Conservation (phyloP, 2,888 invertebrate genomes). For the Lasioglossum lativentre region DNA sequence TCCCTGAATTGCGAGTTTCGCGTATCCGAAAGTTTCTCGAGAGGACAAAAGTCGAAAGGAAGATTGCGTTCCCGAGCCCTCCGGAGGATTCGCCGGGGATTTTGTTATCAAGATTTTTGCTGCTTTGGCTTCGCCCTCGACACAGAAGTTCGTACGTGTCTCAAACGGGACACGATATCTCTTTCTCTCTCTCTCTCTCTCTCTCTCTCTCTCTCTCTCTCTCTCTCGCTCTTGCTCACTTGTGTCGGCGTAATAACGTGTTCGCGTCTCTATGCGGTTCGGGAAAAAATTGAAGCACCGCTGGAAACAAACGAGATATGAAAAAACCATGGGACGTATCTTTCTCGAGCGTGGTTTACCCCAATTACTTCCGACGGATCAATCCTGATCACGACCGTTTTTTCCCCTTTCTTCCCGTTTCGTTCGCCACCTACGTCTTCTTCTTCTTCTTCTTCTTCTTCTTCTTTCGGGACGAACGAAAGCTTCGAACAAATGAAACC, state of each 20-base stretch:
- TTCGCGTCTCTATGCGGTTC: background rate
- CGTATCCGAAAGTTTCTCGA: background rate
- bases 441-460: background rate
- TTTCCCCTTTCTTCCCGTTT: background rate
- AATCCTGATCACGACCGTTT: conserved; percentile 15
- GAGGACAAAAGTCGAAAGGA: conserved; percentile 14
- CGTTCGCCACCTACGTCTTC: background rate
- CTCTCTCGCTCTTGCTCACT: background rate
- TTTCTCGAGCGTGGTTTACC: conserved; percentile 17
- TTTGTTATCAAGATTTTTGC: conserved; percentile 8
- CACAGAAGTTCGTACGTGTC: background rate
- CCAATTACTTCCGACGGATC: conserved; percentile 25
- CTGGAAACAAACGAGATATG: background rate
- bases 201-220: background rate
- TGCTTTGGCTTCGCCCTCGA: background rate
- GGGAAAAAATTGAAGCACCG: background rate
- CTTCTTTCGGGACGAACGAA: conserved; percentile 17
- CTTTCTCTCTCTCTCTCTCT: background rate
- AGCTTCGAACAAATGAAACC: conserved; percentile 55
- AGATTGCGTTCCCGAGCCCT: background rate
- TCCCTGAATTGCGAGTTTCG: background rate
- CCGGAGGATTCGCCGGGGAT: background rate
- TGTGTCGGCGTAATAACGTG: background rate
- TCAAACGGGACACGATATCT: background rate
- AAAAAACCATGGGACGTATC: conserved; percentile 4